Evolutionary conservation across 1,140 invertebrate genomes (phyloP), one percentile per base, ranked within the genome.

Genomic region (Helicoverpa zea): DNA sequence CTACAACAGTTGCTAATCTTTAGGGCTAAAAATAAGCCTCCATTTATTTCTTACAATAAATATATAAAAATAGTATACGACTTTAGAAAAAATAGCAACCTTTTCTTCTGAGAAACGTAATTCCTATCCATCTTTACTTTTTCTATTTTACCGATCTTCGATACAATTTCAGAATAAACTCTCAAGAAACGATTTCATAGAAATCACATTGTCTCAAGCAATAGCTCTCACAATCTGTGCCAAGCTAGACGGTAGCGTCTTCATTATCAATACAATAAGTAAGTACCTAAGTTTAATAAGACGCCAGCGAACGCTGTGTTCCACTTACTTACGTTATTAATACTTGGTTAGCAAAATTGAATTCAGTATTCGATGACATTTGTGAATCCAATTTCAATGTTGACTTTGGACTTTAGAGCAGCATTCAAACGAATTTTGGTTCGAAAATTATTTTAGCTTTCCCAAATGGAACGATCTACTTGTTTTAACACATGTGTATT

Each of bases 211-310:
- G n/a, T 72, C 68, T 54, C 10, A 54, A 52, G 16, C 14, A 43
- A 16, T 75, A 52, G 56, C 43, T 75, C 35, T 73, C 16, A 49
- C 35, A 72, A n/a, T 52, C 49, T 72, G 68, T 52, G 49, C 23
- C 68, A 29, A 14, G 16, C 56, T 47, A 43, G 56, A 75, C 16
- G 43, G 43, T 14, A 75, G 72, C 35, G 61, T 75, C 54, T 75
- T 75, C 72, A 75, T 75, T 75, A 75, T 75, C 72, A 75, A 29
- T 75, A 35, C 72, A 75, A 75, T 75, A 75, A 75, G 56, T 75
- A 75, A 75, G 56, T 47, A 58, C 30, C 52, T 49, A 68, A 72
- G 68, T 75, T 75, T 75, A 75, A 75, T 75, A 75, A 75, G 72
- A 75, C 72, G 72, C 56, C 47, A 13, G 30, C 56, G n/a, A 74